phyloP scores from a whole-genome alignment of 2,113 vertebrate species.

The Perognathus longimembris region DNA sequence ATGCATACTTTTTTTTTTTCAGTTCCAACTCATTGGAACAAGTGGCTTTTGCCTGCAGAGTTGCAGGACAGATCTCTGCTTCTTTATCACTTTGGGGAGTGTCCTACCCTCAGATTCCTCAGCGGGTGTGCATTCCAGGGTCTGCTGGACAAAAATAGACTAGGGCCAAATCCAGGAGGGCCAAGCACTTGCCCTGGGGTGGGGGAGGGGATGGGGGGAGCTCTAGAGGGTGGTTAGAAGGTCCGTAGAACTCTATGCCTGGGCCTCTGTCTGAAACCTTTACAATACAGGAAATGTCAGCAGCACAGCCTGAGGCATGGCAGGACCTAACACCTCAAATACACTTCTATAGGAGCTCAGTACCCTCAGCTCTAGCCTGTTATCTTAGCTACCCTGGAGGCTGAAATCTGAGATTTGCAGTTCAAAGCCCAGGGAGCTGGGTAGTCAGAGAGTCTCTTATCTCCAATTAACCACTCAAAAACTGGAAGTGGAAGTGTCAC shows the following conservation, averaged over 20 bases:
- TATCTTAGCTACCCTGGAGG: too few species aligned
- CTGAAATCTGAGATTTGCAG: too few species aligned
- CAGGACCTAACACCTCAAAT: background rate
- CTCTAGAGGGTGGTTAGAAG: background rate
- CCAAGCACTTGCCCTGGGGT: background rate
- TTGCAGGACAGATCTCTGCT: background rate
- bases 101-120: background rate
- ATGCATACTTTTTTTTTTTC: background rate
- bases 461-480: too few species aligned
- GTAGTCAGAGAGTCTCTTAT: too few species aligned
- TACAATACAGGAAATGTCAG: background rate
- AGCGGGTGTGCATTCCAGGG: background rate
- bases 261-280: background rate
- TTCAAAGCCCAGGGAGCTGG: too few species aligned
- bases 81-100: background rate
- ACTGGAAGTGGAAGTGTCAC: too few species aligned
- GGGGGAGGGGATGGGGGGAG: too few species aligned
- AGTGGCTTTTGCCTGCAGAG: background rate
- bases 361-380: too few species aligned
- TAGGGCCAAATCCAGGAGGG: background rate
- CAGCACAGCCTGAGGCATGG: too few species aligned
- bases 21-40: background rate
- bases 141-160: background rate
- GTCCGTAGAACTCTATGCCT: accelerated
- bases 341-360: too few species aligned